Percentiles rank a stretch among this genome's conserved stretches.
Evolutionary conservation across 37 sponge, comb jelly and placozoan species (phyloP).

Genomic region (Corticium candelabrum): DNA sequence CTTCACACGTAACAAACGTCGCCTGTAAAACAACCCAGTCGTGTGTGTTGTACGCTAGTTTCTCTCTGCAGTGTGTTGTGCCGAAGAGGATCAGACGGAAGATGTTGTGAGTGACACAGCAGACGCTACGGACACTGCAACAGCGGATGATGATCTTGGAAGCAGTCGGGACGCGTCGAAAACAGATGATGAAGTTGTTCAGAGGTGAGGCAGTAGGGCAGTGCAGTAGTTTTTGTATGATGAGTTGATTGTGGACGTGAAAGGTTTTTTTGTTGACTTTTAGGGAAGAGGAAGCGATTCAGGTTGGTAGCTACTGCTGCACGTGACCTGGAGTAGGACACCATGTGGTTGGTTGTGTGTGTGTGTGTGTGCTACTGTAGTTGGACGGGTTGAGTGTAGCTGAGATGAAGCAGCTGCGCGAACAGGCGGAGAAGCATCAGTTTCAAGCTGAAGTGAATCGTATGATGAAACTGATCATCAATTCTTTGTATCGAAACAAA

Average conservation of each 20-base stretch:
- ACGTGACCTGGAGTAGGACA: not conserved
- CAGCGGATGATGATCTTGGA: conserved; percentile 85
- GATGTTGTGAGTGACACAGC: too few species aligned
- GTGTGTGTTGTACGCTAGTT: too few species aligned
- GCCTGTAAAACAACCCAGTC: too few species aligned
- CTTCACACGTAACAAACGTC: not conserved
- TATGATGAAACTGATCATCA: conserved; percentile 99
- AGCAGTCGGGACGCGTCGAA: conserved; percentile 71
- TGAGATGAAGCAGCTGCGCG: conserved; percentile 90
- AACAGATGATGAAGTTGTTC: conserved; percentile 88
- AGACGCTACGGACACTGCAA: conserved; percentile 37
- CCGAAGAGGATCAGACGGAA: too few species aligned
- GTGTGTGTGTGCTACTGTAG: conserved; percentile 14
- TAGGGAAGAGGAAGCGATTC: conserved; percentile 98
- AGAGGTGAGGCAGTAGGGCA: conserved; percentile 69
- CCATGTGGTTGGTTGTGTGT: not conserved
- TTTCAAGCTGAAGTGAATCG: conserved; percentile 97
- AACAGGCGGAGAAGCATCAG: conserved; percentile 76
- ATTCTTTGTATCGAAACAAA: conserved; percentile 96
- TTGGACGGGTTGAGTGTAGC: conserved; percentile 95
- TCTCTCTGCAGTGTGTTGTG: too few species aligned
- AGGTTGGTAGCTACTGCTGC: conserved; percentile 19
- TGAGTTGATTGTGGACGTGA: not conserved
- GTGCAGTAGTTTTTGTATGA: not conserved
- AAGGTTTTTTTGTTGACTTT: too few species aligned